These are phyloP conservation scores for Coelopa pilipes DNA, from an alignment of 2,888 invertebrate species.

Conservation along the genomic window DNA sequence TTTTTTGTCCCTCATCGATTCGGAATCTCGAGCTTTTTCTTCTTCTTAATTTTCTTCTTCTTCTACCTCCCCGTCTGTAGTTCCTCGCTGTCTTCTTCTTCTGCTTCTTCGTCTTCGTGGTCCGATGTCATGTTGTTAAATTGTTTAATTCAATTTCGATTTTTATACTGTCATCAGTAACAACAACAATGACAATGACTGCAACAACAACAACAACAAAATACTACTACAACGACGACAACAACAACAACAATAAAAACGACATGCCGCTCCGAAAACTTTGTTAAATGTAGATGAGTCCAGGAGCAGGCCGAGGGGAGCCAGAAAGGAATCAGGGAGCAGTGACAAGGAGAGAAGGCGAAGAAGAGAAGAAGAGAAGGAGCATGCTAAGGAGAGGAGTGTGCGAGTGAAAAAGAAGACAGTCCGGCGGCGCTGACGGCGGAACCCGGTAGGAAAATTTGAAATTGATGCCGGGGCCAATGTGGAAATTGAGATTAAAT, in stretches of 20 bases:
- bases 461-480: too few relatives aligned
- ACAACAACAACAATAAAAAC: constrained; percentile 4
- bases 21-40: too few relatives aligned
- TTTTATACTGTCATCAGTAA: constrained; percentile 26
- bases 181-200: neutral
- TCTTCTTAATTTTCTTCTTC: neutral
- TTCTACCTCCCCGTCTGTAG: neutral
- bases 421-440: too few relatives aligned
- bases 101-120: neutral
- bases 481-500: too few relatives aligned
- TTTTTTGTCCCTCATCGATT: too few relatives aligned
- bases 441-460: too few relatives aligned
- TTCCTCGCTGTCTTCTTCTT: neutral
- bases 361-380: too few relatives aligned
- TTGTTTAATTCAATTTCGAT: constrained; percentile 28
- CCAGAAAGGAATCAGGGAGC: neutral
- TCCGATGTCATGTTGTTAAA: constrained; percentile 22
- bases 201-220: neutral
- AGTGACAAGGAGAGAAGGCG: too few relatives aligned
- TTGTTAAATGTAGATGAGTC: neutral
- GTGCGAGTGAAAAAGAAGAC: too few relatives aligned
- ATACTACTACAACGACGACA: neutral
- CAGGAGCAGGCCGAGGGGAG: neutral
- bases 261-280: neutral
- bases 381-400: too few relatives aligned